phyloP scores from a whole-genome alignment of 2,888 invertebrate genomes.

The Drosophila siamana region DNA sequence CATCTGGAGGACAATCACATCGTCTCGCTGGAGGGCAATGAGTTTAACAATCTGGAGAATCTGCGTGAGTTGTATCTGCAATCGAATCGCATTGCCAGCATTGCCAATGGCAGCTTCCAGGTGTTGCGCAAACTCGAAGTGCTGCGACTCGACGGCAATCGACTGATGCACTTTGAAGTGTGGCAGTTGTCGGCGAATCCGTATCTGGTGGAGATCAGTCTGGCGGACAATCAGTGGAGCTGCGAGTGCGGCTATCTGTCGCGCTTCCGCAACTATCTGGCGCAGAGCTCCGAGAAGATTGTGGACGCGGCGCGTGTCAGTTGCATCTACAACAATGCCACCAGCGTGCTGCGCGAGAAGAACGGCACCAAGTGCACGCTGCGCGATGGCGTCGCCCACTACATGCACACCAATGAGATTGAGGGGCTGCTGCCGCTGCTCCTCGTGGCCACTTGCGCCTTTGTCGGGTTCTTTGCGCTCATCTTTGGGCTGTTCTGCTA shows the following conservation, averaged over 20 bases:
- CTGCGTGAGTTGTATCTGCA: conserved; percentile 94
- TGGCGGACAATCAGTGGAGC: conserved; percentile 95
- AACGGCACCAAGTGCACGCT: conserved; percentile 92
- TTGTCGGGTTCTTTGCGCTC: conserved; percentile 91
- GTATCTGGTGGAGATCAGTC: conserved; percentile 93
- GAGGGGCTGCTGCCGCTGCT: conserved; percentile 93
- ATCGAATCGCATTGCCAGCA: conserved; percentile 92
- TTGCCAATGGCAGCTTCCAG: conserved; percentile 94
- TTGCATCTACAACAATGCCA: conserved; percentile 91
- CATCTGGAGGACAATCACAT: conserved; percentile 96
- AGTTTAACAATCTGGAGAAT: conserved; percentile 92
- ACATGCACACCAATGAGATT: conserved; percentile 88
- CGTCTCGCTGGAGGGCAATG: conserved; percentile 91
- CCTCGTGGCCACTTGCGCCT: conserved; percentile 91
- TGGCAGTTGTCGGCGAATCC: conserved; percentile 94
- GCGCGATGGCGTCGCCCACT: conserved; percentile 90
- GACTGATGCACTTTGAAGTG: conserved; percentile 92
- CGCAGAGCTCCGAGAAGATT: conserved; percentile 92
- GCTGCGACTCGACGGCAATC: conserved; percentile 93
- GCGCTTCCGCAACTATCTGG: conserved; percentile 92
- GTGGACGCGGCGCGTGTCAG: conserved; percentile 91
- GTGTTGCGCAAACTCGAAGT: conserved; percentile 93
- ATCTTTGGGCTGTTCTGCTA: conserved; percentile 93
- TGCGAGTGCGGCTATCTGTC: conserved; percentile 95
- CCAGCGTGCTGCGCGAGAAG: conserved; percentile 91